Conservation (phyloP, 2,113 vertebrate species). For the Takifugu bimaculatus region DNA sequence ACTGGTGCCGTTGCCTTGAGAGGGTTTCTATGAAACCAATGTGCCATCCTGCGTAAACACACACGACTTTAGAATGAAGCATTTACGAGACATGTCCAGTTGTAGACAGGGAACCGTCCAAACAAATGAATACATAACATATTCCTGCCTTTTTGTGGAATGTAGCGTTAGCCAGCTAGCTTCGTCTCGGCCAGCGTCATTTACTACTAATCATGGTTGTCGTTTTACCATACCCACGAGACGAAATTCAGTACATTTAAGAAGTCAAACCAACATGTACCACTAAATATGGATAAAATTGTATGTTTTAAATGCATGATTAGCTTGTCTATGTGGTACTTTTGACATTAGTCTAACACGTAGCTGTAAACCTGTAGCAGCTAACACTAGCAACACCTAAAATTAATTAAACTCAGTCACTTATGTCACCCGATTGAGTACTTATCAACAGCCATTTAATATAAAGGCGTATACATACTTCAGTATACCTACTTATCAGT, state of each 20-base stretch:
- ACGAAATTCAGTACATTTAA: neutral
- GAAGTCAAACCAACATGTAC: neutral
- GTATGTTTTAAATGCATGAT: neutral
- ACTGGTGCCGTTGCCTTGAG: slow-evolving; percentile 93
- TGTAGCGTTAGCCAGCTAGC: slow-evolving; percentile 9
- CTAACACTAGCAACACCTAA: slow-evolving; percentile 35
- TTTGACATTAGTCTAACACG: slow-evolving; percentile 34
- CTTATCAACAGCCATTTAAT: neutral
- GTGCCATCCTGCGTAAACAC: slow-evolving; percentile 82
- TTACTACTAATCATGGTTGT: slow-evolving; percentile 1
- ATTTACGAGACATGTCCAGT: no score
- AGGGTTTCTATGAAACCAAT: slow-evolving; percentile 99
- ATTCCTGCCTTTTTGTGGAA: neutral
- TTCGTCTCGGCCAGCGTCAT: slow-evolving; percentile 22
- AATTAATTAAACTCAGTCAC: neutral
- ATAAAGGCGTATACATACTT: neutral
- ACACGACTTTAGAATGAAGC: slow-evolving; percentile 1
- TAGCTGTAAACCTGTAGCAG: slow-evolving; percentile 19
- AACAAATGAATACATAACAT: neutral
- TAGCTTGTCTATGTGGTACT: neutral
- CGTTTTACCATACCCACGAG: neutral
- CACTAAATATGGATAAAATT: no score
- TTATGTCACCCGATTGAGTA: neutral
- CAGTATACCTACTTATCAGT: slow-evolving; percentile 29
- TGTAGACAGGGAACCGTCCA: neutral